A percentile compares a stretch with the other conserved stretches of the same genome.
phyloP scores from a whole-genome alignment of 2,113 vertebrate genomes.

The Nestor notabilis region DNA sequence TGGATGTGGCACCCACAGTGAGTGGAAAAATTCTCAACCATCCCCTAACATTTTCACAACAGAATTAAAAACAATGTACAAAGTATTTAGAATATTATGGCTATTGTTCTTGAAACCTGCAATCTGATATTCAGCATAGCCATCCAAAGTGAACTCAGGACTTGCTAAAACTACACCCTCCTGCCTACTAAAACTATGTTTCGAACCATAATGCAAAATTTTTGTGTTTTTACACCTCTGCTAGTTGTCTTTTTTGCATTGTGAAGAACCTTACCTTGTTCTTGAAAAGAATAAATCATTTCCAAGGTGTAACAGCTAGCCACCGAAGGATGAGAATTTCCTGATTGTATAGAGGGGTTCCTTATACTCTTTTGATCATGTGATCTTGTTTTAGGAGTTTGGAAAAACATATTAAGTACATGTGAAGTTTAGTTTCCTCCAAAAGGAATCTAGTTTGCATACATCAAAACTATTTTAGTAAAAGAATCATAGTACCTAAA shows the following conservation, averaged over 20 bases:
- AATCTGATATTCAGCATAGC: not conserved
- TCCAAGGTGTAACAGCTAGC: not conserved
- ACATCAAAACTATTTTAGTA: not conserved
- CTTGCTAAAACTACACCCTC: not conserved
- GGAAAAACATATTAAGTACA: not conserved
- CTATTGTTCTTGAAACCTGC: not conserved
- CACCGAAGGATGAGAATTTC: not conserved
- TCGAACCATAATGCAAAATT: not conserved
- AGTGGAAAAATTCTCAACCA: accelerated
- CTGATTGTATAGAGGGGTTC: not conserved
- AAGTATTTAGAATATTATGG: not conserved
- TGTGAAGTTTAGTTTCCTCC: not conserved
- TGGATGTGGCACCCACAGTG: not conserved
- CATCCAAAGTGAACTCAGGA: not conserved
- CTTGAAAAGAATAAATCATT: not conserved
- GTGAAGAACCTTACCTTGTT: not conserved
- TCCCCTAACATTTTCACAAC: not conserved
- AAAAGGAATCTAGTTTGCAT: not conserved
- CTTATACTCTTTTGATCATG: not conserved
- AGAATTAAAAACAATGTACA: not conserved
- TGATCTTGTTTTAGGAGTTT: not conserved
- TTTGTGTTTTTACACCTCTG: not conserved
- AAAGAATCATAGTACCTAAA: not conserved
- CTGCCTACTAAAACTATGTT: not conserved
- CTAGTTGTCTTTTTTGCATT: not conserved